Evolutionary conservation across 2,888 invertebrate species (phyloP), one percentile per base, ranked within the genome.

Genomic region (Yponomeuta sedellus): DNA sequence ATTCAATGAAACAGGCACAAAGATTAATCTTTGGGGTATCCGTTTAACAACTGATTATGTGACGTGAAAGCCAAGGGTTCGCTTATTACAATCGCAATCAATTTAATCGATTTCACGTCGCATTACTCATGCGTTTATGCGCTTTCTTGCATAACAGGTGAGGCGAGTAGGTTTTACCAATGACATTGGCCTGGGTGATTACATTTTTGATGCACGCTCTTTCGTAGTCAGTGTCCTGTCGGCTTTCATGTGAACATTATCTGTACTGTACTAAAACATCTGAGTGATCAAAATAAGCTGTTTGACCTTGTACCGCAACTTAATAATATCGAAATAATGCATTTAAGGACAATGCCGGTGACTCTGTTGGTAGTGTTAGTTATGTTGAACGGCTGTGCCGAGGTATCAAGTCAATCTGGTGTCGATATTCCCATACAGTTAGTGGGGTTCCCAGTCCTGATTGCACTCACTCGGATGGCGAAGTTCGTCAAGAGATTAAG

Each of bases 341-440:
- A 64, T 34, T 5, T 64, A 52, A 67, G 59, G 22, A 59, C 59
- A 5, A 11, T 64, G 19, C 34, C 64, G 40, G 10, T 66, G 10
- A 62, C 59, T 25, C 44, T 70, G 40, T 64, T 67, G 34, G 40
- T 68, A 10, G 64, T 65, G 10, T 4, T 68, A 63, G 65, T 66
- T 40, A 22, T 69, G 62, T 67, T 69, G 22, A 66, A 68, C 34
- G 40, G 44, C 52, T 67, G 40, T 34, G 65, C 56, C 11, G 65
- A 71, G 64, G 69, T 68, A 63, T 64, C 64, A 8, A 25, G 68
- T 5, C 66, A 69, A 52, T 63, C 69, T 39, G 68, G 67, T 65
- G 68, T 69, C 61, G 69, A 67, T 39, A 64, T 69, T 61, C 68
- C 68, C 1, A 61, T 71, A 19, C 69, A 68, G 64, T 59, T 70